These are phyloP conservation scores for Isurus oxyrinchus DNA, from an alignment of 2,113 vertebrate species.

Conservation along the genomic window DNA sequence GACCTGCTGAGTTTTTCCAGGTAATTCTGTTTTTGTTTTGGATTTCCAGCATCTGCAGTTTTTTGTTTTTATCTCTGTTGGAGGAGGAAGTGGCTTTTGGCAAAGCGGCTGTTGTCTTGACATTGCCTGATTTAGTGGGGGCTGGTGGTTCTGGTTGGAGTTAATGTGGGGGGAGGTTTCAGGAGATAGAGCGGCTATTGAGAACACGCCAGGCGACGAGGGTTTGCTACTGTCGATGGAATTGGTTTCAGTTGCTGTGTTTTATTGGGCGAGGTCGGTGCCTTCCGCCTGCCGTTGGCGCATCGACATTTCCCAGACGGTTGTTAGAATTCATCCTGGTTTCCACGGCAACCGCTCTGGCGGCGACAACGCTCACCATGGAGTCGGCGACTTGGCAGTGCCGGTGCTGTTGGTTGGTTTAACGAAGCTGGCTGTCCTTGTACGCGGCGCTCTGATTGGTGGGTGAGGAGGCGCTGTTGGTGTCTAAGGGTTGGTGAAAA, in stretches of 20 bases:
- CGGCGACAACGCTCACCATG: constrained; percentile 38
- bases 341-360: constrained; percentile 39
- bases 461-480: background rate
- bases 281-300: background rate
- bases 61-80: no score
- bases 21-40: no score
- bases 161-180: no score
- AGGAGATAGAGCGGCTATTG: no score
- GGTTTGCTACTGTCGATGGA: no score
- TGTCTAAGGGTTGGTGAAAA: background rate
- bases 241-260: background rate
- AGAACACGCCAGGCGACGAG: no score
- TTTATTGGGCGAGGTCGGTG: no score
- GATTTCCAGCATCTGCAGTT: no score
- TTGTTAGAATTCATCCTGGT: background rate
- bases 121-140: background rate
- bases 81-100: background rate
- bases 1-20: no score
- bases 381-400: constrained; percentile 34
- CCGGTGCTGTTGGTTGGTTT: constrained; percentile 40
- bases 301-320: background rate
- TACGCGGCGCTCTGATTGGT: constrained; percentile 41
- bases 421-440: background rate
- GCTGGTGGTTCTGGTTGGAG: no score
- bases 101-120: background rate